Evolutionary conservation across 2,113 vertebrate species (phyloP).

Genomic region (Gymnobelideus leadbeateri): DNA sequence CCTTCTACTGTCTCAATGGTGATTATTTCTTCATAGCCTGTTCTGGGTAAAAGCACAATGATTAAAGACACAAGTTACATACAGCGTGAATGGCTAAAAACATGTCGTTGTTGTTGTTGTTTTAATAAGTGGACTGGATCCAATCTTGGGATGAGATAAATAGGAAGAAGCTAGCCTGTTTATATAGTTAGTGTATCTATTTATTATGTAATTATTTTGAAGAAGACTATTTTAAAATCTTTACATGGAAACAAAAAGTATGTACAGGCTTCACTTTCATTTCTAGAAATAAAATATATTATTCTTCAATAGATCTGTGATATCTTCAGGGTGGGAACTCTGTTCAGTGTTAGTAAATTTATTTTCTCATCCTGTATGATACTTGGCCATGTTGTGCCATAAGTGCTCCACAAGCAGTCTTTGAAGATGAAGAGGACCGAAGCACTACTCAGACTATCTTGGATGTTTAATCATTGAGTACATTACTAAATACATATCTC

Average conservation of each 20-base stretch:
- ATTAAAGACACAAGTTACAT: constrained; percentile 75
- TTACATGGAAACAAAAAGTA: constrained; percentile 6
- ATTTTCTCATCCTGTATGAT: not conserved
- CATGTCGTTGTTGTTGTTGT: not conserved
- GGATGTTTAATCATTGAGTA: not conserved
- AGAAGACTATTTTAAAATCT: constrained; percentile 50
- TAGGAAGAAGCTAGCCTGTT: constrained; percentile 58
- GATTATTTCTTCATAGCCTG: constrained; percentile 59
- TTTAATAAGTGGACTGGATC: constrained; percentile 68
- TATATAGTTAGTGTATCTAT: not conserved
- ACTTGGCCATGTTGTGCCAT: not conserved
- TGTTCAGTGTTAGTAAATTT: not conserved
- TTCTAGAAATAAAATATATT: not conserved
- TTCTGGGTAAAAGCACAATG: constrained; percentile 63
- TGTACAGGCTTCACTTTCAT: constrained; percentile 13
- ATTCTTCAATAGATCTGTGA: not conserved
- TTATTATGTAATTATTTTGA: constrained; percentile 38
- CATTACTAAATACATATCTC: not conserved
- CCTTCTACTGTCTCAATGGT: constrained; percentile 49
- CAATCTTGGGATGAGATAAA: constrained; percentile 37
- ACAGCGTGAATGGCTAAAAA: constrained; percentile 69
- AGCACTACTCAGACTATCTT: not conserved
- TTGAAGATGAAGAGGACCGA: not conserved
- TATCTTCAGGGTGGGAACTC: not conserved
- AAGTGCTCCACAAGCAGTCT: not conserved